phyloP scores from a whole-genome alignment of 2,113 vertebrate genomes.

The Cryptomyrus ogoouensis region DNA sequence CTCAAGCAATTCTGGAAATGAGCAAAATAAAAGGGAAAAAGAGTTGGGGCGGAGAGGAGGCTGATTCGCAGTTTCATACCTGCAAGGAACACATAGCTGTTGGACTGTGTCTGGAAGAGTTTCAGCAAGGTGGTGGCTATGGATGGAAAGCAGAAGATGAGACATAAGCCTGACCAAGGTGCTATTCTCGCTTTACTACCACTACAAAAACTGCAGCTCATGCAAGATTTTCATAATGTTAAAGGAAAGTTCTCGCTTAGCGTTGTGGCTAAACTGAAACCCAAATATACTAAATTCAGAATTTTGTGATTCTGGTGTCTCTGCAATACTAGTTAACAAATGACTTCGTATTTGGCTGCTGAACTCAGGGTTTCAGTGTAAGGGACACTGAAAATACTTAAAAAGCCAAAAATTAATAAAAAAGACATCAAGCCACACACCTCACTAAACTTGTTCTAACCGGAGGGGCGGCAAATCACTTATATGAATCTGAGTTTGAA shows the following conservation, averaged over 20 bases:
- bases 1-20: background rate
- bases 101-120: background rate
- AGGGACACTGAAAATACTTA: background rate
- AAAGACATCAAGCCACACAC: background rate
- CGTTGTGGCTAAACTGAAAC: constrained; percentile 4
- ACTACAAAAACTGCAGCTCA: background rate
- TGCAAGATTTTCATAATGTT: background rate
- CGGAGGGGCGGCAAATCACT: background rate
- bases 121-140: background rate
- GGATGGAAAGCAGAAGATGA: background rate
- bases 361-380: background rate
- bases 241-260: background rate
- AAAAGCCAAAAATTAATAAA: background rate
- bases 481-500: background rate
- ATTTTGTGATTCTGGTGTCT: background rate
- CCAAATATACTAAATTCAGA: background rate
- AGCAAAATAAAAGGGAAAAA: background rate
- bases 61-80: constrained; percentile 8
- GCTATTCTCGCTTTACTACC: background rate
- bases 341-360: background rate
- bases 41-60: background rate
- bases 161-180: background rate
- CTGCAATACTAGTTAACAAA: background rate
- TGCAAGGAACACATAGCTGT: constrained; percentile 7
- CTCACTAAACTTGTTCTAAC: background rate